These are phyloP conservation scores for Sympetrum striolatum DNA, from an alignment of 2,888 invertebrate genomes.

Conservation along the genomic window DNA sequence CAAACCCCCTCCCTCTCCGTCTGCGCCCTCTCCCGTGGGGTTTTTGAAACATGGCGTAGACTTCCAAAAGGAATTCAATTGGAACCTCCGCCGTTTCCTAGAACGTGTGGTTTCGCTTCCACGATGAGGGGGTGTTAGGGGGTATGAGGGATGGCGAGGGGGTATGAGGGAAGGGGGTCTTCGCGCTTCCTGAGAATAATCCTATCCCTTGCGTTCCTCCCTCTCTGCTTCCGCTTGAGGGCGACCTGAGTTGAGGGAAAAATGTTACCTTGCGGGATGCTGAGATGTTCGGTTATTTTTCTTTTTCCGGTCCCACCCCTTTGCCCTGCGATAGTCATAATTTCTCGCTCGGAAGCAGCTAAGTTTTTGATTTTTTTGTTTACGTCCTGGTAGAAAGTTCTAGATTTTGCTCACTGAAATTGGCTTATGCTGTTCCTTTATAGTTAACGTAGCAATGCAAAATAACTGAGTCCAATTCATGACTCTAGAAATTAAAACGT, in stretches of 20 bases:
- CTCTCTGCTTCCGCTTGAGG: neutral
- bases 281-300: neutral
- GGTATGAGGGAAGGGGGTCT: neutral
- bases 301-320: neutral
- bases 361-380: no score
- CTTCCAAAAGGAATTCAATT: slow-evolving; percentile 29
- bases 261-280: neutral
- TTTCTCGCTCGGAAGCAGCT: neutral
- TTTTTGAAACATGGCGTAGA: slow-evolving; percentile 31
- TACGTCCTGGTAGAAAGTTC: no score
- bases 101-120: slow-evolving; percentile 37
- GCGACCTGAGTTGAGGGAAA: neutral
- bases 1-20: neutral
- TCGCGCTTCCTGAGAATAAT: neutral
- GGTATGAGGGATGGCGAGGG: no score
- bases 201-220: neutral
- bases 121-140: neutral
- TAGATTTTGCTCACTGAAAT: no score
- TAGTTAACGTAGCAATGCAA: no score
- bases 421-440: no score
- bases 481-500: no score
- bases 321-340: neutral
- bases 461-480: no score
- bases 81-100: slow-evolving; percentile 28
- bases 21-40: neutral